phyloP scores from a whole-genome alignment of 2,113 vertebrate species.

The Lanius ludovicianus region DNA sequence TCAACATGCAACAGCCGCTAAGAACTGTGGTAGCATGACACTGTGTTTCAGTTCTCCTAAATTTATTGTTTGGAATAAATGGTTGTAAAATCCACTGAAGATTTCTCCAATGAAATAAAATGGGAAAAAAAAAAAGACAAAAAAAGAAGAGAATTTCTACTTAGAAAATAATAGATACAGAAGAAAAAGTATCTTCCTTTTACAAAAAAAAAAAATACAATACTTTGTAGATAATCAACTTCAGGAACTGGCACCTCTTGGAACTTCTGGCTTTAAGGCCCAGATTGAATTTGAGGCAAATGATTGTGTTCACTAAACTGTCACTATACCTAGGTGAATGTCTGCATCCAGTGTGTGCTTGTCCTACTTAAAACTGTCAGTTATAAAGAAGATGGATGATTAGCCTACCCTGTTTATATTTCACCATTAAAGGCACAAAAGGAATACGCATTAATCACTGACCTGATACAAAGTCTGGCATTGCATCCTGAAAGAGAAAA shows the following conservation, averaged over 20 bases:
- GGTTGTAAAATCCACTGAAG: not conserved
- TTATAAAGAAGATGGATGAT: slow-evolving; percentile 28
- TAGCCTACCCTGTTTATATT: slow-evolving; percentile 49
- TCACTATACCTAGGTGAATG: not conserved
- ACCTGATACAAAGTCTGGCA: slow-evolving; percentile 33
- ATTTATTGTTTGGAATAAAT: not conserved
- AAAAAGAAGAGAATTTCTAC: not conserved
- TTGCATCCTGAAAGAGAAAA: slow-evolving; percentile 51
- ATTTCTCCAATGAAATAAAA: not conserved
- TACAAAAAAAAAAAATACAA: not conserved
- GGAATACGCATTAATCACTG: slow-evolving; percentile 40
- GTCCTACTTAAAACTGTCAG: slow-evolving; percentile 17
- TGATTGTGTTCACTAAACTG: not conserved
- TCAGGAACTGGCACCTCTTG: not conserved
- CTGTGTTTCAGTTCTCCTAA: not conserved
- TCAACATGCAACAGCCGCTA: not conserved
- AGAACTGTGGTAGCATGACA: not conserved
- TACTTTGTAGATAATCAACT: not conserved
- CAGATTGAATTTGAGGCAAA: not conserved
- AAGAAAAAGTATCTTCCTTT: not conserved
- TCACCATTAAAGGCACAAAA: slow-evolving; percentile 51
- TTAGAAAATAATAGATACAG: not conserved
- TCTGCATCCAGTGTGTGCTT: not conserved
- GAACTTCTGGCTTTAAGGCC: not conserved
- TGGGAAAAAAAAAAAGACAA: not conserved